Conservation (phyloP, 1,140 invertebrate species). For the Oryctes rhinoceros region DNA sequence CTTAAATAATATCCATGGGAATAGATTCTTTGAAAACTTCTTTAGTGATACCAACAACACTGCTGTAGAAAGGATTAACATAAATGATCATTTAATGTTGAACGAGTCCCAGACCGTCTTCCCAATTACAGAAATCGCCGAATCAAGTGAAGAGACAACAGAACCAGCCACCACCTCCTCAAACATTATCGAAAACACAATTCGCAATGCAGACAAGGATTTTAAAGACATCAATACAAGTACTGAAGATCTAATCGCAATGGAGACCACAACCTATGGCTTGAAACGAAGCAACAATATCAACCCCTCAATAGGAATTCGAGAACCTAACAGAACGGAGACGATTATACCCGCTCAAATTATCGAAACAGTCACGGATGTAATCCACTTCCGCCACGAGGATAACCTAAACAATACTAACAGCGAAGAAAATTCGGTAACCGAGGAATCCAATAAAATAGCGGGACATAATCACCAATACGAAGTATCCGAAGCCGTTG, state of each 20-base stretch:
- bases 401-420: slow-evolving; percentile 40
- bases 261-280: slow-evolving; percentile 57
- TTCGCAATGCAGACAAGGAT: slow-evolving; percentile 41
- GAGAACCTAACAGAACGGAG: slow-evolving; percentile 24
- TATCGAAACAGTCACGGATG: slow-evolving; percentile 50
- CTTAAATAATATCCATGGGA: slow-evolving; percentile 57
- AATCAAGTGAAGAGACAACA: neutral
- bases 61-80: neutral
- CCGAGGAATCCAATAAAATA: neutral
- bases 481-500: slow-evolving; percentile 53
- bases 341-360: slow-evolving; percentile 48
- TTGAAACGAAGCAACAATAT: slow-evolving; percentile 46
- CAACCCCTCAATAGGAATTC: slow-evolving; percentile 15
- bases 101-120: neutral
- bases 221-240: slow-evolving; percentile 50
- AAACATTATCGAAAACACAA: slow-evolving; percentile 25
- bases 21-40: slow-evolving; percentile 49
- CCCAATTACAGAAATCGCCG: too few species aligned
- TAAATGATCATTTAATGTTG: slow-evolving; percentile 2
- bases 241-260: slow-evolving; percentile 57
- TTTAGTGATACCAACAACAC: neutral
- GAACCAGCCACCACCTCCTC: slow-evolving; percentile 28
- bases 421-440: neutral
- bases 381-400: slow-evolving; percentile 43
- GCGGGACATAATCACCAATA: slow-evolving; percentile 43